These are phyloP conservation scores for Yponomeuta sedellus DNA, from an alignment of 2,888 invertebrate genomes.

Conservation along the genomic window DNA sequence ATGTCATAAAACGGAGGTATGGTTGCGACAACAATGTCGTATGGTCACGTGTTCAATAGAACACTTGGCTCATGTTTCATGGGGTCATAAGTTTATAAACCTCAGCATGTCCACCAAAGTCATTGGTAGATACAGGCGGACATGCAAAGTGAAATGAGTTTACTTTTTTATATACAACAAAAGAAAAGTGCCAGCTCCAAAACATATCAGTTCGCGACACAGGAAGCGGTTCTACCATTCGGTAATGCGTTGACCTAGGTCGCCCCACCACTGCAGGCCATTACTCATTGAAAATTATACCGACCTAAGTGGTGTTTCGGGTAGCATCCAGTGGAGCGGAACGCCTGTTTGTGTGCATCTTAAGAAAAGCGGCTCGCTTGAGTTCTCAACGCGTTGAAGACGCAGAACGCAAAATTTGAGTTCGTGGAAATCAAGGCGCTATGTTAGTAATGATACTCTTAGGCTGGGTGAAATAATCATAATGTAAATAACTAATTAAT, in stretches of 20 bases:
- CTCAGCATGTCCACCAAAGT: too few relatives aligned
- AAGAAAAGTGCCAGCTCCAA: conserved; percentile 2
- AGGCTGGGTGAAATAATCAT: too few relatives aligned
- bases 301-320: conserved; percentile 68
- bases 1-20: too few relatives aligned
- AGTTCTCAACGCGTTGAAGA: conserved; percentile 18
- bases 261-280: conserved; percentile 44
- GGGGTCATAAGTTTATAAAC: too few relatives aligned
- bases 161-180: neutral
- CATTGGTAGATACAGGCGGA: too few relatives aligned
- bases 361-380: conserved; percentile 27
- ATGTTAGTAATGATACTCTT: too few relatives aligned
- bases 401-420: neutral
- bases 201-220: conserved; percentile 27
- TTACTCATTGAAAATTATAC: conserved; percentile 73
- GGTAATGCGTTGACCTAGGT: conserved; percentile 67
- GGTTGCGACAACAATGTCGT: too few relatives aligned
- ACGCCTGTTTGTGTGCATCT: conserved; percentile 22
- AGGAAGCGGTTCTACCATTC: conserved; percentile 43
- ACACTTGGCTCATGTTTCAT: too few relatives aligned
- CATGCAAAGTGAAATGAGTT: neutral
- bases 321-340: conserved; percentile 50
- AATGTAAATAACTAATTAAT: too few relatives aligned
- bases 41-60: too few relatives aligned
- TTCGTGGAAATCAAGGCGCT: neutral